A percentile compares a stretch with the other conserved stretches of the same genome.
These are phyloP conservation scores for Danio albolineatus DNA, from an alignment of 2,797 vertebrate genomes.

Conservation along the genomic window DNA sequence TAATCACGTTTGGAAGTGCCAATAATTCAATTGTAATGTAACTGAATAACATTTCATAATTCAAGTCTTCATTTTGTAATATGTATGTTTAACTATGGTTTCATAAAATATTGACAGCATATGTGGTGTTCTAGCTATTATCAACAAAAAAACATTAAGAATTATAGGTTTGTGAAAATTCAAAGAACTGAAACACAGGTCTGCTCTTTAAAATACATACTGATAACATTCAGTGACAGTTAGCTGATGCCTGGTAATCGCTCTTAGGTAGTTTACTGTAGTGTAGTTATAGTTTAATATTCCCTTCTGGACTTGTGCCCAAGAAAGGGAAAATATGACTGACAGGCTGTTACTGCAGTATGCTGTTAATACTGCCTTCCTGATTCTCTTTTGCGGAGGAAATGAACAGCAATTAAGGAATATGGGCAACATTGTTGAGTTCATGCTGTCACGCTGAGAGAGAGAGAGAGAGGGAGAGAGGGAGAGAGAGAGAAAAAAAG, in stretches of 20 bases:
- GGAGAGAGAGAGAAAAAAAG: constrained; percentile 44
- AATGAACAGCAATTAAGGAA: constrained; percentile 70
- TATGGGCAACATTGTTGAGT: constrained; percentile 20
- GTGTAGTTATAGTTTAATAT: not conserved
- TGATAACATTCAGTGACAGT: not conserved
- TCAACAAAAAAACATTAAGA: not conserved
- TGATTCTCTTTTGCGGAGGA: constrained; percentile 70
- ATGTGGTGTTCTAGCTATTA: not conserved
- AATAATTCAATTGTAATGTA: not conserved
- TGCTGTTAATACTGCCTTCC: constrained; percentile 77
- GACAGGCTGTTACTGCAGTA: constrained; percentile 75
- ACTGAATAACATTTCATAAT: not conserved
- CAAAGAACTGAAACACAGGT: not conserved
- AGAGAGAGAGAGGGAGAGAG: constrained; percentile 38
- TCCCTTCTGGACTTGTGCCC: constrained; percentile 1
- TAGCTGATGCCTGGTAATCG: not conserved
- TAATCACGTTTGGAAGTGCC: not conserved
- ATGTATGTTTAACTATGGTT: not conserved
- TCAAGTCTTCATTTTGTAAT: not conserved
- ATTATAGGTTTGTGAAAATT: not conserved
- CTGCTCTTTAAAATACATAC: not conserved
- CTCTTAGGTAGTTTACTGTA: not conserved
- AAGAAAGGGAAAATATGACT: constrained; percentile 67
- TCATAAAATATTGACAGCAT: not conserved
- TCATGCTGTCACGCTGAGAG: not conserved